These are phyloP conservation scores for Psix sp. DNA, from an alignment of 1,140 invertebrate genomes.

Conservation along the genomic window DNA sequence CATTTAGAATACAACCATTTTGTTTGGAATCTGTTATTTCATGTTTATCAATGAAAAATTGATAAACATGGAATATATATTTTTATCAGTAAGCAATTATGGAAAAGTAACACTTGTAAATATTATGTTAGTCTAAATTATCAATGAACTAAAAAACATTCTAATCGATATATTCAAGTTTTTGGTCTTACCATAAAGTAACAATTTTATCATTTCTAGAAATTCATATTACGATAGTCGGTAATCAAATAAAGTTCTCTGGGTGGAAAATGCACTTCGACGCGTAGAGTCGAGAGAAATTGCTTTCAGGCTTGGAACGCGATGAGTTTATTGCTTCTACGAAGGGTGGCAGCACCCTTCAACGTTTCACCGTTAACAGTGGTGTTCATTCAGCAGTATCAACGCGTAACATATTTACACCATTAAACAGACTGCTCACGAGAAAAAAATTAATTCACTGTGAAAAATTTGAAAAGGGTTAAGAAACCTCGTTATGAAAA, in stretches of 20 bases:
- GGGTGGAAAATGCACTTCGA: conserved; percentile 52
- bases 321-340: conserved; percentile 63
- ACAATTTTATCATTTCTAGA: conserved; percentile 48
- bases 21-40: no score
- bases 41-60: no score
- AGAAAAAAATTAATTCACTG: conserved; percentile 19
- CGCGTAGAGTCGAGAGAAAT: conserved; percentile 54
- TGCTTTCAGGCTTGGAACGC: conserved; percentile 42
- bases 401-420: conserved; percentile 36
- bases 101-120: no score
- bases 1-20: no score
- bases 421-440: conserved; percentile 42
- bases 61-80: no score
- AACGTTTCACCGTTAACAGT: conserved; percentile 46
- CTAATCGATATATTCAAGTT: no score
- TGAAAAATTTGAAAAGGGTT: neutral
- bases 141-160: no score
- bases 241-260: conserved; percentile 62
- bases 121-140: no score
- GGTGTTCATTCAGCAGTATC: conserved; percentile 41
- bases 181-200: conserved; percentile 40
- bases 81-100: no score
- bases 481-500: no score
- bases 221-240: conserved; percentile 60
- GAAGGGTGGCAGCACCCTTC: conserved; percentile 71